These are phyloP conservation scores for Grus americana DNA, from an alignment of 2,113 vertebrate species.

Conservation along the genomic window DNA sequence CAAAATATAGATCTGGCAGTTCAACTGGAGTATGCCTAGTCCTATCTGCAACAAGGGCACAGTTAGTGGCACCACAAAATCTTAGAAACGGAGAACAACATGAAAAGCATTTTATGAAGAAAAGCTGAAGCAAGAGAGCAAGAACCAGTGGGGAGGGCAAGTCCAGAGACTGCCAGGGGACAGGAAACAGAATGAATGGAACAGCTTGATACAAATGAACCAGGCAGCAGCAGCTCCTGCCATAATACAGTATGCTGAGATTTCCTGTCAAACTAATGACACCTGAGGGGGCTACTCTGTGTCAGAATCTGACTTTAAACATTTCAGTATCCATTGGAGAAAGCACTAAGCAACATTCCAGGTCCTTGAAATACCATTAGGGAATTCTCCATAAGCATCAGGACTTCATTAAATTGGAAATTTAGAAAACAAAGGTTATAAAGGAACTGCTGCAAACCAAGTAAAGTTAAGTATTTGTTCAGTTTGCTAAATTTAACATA, in stretches of 20 bases:
- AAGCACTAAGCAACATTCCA: not conserved
- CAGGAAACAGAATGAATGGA: not conserved
- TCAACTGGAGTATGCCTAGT: not conserved
- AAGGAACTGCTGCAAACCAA: not conserved
- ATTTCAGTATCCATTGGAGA: not conserved
- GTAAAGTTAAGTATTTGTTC: not conserved
- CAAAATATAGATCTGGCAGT: not conserved
- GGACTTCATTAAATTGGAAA: not conserved
- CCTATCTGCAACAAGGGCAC: not conserved
- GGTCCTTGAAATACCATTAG: not conserved
- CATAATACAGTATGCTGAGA: not conserved
- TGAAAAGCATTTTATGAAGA: not conserved
- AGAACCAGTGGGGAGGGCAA: not conserved
- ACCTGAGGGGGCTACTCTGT: not conserved
- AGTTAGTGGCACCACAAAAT: not conserved
- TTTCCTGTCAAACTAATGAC: not conserved
- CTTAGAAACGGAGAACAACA: not conserved
- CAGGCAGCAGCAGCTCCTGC: not conserved
- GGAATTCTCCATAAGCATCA: not conserved
- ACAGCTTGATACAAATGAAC: rapidly evolving
- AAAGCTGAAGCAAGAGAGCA: not conserved
- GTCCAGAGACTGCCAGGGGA: not conserved
- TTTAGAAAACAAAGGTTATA: not conserved
- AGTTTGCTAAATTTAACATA: not conserved
- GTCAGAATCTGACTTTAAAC: not conserved